These are phyloP conservation scores for Mamestra brassicae DNA, from an alignment of 2,888 invertebrate species.

Conservation along the genomic window DNA sequence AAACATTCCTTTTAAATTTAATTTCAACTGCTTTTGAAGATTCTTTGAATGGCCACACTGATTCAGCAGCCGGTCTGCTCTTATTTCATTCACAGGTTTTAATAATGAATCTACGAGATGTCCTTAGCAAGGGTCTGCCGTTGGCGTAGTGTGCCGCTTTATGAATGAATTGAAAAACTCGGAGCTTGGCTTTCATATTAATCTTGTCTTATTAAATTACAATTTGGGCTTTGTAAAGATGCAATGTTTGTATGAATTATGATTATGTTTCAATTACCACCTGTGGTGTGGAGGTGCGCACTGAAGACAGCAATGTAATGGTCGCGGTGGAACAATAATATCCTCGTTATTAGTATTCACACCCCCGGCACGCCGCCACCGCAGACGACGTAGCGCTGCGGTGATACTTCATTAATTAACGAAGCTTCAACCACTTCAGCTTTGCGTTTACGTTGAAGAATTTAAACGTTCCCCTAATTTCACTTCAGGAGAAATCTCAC, in stretches of 20 bases:
- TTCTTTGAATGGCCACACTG: slow-evolving; percentile 66
- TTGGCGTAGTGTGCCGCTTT: slow-evolving; percentile 44
- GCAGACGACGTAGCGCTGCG: slow-evolving; percentile 67
- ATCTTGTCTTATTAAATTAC: slow-evolving; percentile 45
- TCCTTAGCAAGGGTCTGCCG: slow-evolving; percentile 44
- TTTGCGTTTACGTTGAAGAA: slow-evolving; percentile 76
- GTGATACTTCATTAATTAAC: slow-evolving; percentile 83
- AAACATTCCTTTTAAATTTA: slow-evolving; percentile 74
- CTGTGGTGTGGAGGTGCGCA: slow-evolving; percentile 18
- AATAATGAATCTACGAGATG: slow-evolving; percentile 60
- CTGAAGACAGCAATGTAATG: slow-evolving; percentile 47
- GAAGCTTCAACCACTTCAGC: slow-evolving; percentile 79
- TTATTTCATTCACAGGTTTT: slow-evolving; percentile 57
- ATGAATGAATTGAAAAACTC: slow-evolving; percentile 45
- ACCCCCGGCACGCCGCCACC: slow-evolving; percentile 53
- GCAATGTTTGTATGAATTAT: slow-evolving; percentile 15
- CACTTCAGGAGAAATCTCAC: slow-evolving; percentile 65
- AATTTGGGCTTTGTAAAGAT: slow-evolving; percentile 1
- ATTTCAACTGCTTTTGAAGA: slow-evolving; percentile 68
- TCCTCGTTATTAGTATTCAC: slow-evolving; percentile 83
- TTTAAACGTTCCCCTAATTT: slow-evolving; percentile 80
- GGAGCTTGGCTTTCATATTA: slow-evolving; percentile 36
- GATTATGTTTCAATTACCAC: slow-evolving; percentile 8
- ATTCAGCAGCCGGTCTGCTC: slow-evolving; percentile 53
- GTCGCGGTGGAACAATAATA: slow-evolving; percentile 70